Evolutionary conservation across 2,797 vertebrate genomes (phyloP).

Genomic region (Sylvia borin): DNA sequence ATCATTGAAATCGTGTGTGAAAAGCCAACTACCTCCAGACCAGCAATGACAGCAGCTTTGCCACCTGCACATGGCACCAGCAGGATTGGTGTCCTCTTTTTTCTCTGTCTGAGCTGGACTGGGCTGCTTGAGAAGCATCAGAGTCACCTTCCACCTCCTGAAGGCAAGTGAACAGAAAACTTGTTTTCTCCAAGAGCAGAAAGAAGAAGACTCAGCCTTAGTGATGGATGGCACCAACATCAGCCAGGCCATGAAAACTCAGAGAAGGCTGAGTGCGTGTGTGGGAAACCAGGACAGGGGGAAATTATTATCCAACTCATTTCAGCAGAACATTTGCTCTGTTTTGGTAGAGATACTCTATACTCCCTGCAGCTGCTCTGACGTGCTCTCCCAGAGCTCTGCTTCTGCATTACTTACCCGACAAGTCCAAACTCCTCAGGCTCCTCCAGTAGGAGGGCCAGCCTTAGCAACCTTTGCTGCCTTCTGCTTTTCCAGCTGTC

Average conservation of each 20-base stretch:
- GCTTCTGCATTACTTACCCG: not conserved
- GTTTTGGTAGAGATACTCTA: not conserved
- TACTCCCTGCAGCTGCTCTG: constrained; percentile 24
- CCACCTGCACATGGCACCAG: not conserved
- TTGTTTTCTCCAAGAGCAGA: not conserved
- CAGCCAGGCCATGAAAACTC: not conserved
- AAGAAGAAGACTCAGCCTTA: not conserved
- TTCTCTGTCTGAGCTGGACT: not conserved
- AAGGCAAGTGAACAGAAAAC: rapidly evolving
- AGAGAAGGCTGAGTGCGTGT: not conserved
- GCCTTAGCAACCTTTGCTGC: not conserved
- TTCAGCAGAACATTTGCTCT: constrained; percentile 21
- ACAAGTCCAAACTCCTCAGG: not conserved
- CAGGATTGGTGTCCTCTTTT: not conserved
- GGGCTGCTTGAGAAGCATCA: not conserved
- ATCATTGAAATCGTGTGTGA: not conserved
- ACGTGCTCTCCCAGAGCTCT: not conserved
- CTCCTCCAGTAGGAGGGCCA: not conserved
- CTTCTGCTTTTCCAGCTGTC: constrained; percentile 15
- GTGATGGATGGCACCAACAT: not conserved
- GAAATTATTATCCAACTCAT: not conserved
- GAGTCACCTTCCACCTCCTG: not conserved
- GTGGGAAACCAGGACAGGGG: not conserved
- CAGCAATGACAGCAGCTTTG: not conserved
- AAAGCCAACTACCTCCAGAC: not conserved